Base-by-base conservation (phyloP, 2,888 invertebrate genomes). In the Rhaphigaster nebulosa region DNA sequence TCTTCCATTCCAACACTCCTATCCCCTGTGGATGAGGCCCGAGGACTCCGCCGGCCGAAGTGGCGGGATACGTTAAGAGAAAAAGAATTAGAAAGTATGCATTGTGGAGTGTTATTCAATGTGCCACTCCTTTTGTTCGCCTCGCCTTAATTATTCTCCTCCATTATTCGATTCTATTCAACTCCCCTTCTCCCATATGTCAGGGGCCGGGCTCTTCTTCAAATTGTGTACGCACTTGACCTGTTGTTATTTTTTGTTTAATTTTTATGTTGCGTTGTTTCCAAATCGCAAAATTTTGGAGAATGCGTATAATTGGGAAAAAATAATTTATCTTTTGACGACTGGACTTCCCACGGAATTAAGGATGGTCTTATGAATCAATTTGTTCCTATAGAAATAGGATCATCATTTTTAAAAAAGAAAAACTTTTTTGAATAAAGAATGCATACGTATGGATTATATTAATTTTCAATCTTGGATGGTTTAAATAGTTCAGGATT, bases 41-140 rank as follows among this genome's bases (percentile, higher is more conserved):
- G 65, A 65, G 3, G 65, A 65, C 65, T 29, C 65, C 34, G 8
- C 23, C 18, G 4, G 20, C 5, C 34, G 18, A 2, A 34, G 20
- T 6, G 70, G 18, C 6, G 15, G 20, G 18, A 5, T 20, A 8
- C 8, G 38, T 5, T 4, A 20, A 70, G 70, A 34, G 70, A 70
- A 70, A 70, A 70, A 70, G 70, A 70, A 70, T 70, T 70, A 70
- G 34, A 70, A 34, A 70, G 70, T 70, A 34, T 70, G 38, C 70
- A 70, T 70, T 70, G 70, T 70, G 34, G 70, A 70, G 70, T 70
- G 70, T 70, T 70, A 70, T 70, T 70, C 70, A 70, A 38, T 70
- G 70, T 8, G 29, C 18, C 34, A 34, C 34, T 70, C 34, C 70
- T 34, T 34, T 70, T 70, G 70, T 70, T 70, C 34, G n/a, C 70